Conservation (phyloP, 2,797 vertebrate genomes). For the Myripristis jacobus region DNA sequence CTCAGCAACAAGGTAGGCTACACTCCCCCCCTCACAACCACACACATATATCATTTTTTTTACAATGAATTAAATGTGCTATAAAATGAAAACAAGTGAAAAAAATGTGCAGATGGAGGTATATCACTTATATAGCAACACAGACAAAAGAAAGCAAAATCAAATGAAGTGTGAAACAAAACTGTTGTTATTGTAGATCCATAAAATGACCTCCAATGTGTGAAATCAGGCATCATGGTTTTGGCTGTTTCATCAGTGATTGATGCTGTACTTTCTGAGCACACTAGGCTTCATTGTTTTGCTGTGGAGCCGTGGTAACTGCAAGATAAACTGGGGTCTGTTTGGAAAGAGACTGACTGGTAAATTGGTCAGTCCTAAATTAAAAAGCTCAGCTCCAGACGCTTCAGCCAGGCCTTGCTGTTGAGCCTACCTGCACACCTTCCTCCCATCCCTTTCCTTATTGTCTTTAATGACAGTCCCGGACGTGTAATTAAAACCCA, state of each 20-base stretch:
- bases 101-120: too few species aligned
- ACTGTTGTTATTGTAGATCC: not conserved
- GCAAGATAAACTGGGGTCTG: too few species aligned
- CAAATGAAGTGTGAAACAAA: not conserved
- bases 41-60: not conserved
- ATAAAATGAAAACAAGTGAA: too few species aligned
- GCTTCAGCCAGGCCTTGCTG: not conserved
- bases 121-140: too few species aligned
- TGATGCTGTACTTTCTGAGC: not conserved
- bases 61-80: too few species aligned
- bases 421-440: not conserved
- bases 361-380: too few species aligned
- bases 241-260: not conserved
- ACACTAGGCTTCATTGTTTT: too few species aligned
- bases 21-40: not conserved
- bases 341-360: too few species aligned
- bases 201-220: not conserved
- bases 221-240: too few species aligned
- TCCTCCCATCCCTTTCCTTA: not conserved
- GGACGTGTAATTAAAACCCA: constrained; percentile 51
- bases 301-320: too few species aligned
- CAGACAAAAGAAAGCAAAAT: too few species aligned
- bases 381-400: not conserved
- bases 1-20: constrained; percentile 76
- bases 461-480: constrained; percentile 1